Percentiles rank a stretch among this genome's conserved stretches.
phyloP scores from a whole-genome alignment of 2,797 vertebrate genomes.

The Sciurus vulgaris region DNA sequence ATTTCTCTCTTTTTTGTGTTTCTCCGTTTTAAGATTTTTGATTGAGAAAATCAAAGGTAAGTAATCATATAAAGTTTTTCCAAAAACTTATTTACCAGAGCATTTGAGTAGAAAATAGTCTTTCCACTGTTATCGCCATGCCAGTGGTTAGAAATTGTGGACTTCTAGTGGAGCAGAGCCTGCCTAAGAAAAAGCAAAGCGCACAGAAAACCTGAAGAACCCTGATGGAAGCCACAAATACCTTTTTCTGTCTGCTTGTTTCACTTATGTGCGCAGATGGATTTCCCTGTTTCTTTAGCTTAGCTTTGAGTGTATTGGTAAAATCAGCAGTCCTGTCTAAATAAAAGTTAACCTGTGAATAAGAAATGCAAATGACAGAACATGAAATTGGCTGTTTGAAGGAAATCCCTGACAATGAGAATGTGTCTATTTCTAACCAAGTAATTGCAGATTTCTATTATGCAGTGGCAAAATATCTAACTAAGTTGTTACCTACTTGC shows the following conservation, averaged over 20 bases:
- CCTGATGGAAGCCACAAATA: fast-evolving
- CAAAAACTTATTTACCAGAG: background rate
- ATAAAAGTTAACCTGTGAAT: background rate
- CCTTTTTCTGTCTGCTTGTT: background rate
- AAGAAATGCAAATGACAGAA: background rate
- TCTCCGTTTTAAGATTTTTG: background rate
- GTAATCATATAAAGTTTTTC: fast-evolving
- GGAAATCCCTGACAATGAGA: background rate
- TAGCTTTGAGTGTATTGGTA: background rate
- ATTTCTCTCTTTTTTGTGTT: background rate
- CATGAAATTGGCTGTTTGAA: background rate
- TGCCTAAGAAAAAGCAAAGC: background rate
- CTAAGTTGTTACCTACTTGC: background rate
- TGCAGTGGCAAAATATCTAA: background rate
- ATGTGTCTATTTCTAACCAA: background rate
- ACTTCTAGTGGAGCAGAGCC: background rate
- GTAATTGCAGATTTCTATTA: background rate
- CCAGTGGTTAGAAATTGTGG: fast-evolving
- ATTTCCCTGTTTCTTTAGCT: background rate
- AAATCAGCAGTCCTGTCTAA: background rate
- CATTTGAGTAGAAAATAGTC: background rate
- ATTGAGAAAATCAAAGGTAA: background rate
- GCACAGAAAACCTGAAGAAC: too few relatives aligned
- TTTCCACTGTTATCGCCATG: fast-evolving
- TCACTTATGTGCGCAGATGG: background rate